Percentiles rank a stretch among this genome's conserved stretches.
Conservation (phyloP, 1,140 invertebrate species). For the Drosophila simulans region DNA sequence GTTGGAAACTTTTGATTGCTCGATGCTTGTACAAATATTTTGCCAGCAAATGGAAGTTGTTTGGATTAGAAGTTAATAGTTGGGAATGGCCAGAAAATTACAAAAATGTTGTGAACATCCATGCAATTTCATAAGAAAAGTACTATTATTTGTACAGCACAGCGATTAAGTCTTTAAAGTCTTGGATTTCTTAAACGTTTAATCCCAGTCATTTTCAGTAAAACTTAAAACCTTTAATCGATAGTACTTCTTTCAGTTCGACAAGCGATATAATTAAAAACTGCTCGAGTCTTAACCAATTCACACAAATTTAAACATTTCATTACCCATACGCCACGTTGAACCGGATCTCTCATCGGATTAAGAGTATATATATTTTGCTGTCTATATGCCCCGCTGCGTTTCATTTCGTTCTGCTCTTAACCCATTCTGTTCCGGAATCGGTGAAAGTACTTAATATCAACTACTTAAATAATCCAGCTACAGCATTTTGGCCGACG, state of each 20-base stretch:
- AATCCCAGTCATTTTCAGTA: background rate
- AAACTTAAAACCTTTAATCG: background rate
- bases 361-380: constrained; percentile 21
- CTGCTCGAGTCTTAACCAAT: constrained; percentile 14
- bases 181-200: background rate
- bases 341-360: constrained; percentile 15
- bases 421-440: background rate
- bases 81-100: constrained; percentile 3
- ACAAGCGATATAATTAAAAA: constrained; percentile 3
- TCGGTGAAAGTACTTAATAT: constrained; percentile 34
- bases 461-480: constrained; percentile 58
- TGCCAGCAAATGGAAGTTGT: constrained; percentile 23
- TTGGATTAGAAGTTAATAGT: constrained; percentile 28
- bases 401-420: constrained; percentile 15
- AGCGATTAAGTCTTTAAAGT: no score
- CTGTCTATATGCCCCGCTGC: constrained; percentile 40
- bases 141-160: no score
- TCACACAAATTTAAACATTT: constrained; percentile 37
- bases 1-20: constrained; percentile 46
- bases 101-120: background rate
- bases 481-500: constrained; percentile 32
- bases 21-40: constrained; percentile 24
- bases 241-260: background rate
- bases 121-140: background rate
- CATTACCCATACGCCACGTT: constrained; percentile 51